phyloP scores from a whole-genome alignment of 2,113 vertebrate species.

The Tachycineta bicolor region DNA sequence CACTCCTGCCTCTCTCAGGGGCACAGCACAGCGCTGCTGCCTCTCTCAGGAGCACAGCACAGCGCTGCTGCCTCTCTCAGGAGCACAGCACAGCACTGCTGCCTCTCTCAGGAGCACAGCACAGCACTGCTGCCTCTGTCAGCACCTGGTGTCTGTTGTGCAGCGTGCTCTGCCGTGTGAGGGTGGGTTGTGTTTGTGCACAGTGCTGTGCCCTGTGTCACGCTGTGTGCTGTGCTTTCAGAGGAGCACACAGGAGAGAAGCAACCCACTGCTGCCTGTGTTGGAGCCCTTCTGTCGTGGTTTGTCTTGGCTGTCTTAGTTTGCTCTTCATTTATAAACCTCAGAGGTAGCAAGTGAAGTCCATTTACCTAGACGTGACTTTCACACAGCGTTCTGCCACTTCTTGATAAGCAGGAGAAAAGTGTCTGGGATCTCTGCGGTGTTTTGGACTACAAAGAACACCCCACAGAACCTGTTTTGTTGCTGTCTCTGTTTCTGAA shows the following conservation, averaged over 20 bases:
- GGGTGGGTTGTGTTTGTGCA: not conserved
- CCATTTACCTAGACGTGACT: not conserved
- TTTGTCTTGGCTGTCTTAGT: not conserved
- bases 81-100: not conserved
- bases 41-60: too few species aligned
- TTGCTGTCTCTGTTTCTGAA: not conserved
- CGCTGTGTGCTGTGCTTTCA: not conserved
- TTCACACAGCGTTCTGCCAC: not conserved
- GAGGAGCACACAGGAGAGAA: not conserved
- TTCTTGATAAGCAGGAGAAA: not conserved
- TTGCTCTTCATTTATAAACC: not conserved
- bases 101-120: not conserved
- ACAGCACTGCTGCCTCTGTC: not conserved
- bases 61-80: not conserved
- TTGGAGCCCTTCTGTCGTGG: too few species aligned
- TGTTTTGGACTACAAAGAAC: not conserved
- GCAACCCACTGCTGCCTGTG: not conserved
- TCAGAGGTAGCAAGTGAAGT: not conserved
- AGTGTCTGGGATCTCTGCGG: not conserved
- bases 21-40: fast-evolving
- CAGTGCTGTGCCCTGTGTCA: not conserved
- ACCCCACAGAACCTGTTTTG: not conserved
- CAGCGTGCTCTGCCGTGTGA: too few species aligned
- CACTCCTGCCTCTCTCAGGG: not conserved
- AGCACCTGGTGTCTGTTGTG: too few species aligned